Evolutionary conservation across 2,888 invertebrate species (phyloP).

Genomic region (Furcula furcula): DNA sequence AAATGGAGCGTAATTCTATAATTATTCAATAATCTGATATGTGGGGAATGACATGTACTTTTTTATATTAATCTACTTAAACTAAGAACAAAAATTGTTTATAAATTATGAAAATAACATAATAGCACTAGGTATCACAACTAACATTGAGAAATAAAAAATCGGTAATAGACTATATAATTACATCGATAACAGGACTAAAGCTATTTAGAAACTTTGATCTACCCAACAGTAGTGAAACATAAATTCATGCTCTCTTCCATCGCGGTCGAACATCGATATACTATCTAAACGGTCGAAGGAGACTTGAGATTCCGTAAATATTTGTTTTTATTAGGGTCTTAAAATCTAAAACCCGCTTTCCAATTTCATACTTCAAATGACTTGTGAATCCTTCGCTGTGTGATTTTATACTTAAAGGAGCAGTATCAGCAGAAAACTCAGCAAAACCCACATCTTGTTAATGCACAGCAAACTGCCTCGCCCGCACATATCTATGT

Average conservation of each 20-base stretch:
- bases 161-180: background rate
- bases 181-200: background rate
- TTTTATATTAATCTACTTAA: constrained; percentile 31
- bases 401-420: constrained; percentile 8
- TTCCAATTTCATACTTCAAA: background rate
- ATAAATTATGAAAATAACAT: background rate
- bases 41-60: constrained; percentile 58
- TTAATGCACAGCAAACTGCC: constrained; percentile 48
- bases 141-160: constrained; percentile 6
- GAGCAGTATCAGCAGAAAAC: constrained; percentile 33
- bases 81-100: constrained; percentile 26
- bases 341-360: background rate
- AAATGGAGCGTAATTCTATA: constrained; percentile 42
- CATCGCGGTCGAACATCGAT: too few species aligned
- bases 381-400: background rate
- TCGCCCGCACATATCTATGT: constrained; percentile 85
- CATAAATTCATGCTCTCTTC: too few species aligned
- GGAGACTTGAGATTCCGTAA: background rate
- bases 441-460: constrained; percentile 40
- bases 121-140: background rate
- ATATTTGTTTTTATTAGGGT: background rate
- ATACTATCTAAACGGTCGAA: too few species aligned
- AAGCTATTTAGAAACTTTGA: background rate
- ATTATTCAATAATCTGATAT: constrained; percentile 46
- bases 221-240: too few species aligned